Base-by-base conservation (phyloP, 2,888 invertebrate genomes). In the Cataglyphis livida region DNA sequence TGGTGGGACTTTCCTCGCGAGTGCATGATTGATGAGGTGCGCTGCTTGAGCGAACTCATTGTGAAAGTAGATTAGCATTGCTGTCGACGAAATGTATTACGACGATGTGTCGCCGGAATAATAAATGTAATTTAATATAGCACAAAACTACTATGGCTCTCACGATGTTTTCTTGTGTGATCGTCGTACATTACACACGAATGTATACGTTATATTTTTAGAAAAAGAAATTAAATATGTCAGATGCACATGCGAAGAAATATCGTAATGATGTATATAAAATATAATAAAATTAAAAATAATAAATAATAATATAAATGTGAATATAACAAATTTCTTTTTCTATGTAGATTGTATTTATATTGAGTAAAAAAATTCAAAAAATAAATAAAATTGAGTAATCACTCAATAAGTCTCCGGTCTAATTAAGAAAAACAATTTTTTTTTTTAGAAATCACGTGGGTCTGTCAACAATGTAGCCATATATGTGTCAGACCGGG, bases 41-140 rank as follows among this genome's bases (percentile, higher is more conserved):
- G 66, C 66, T 38, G 76, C 51, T 51, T 38, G 66, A 25, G 38
- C 38, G 38, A 66, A 76, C 41, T 76, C 25, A 76, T 76, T 38
- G 76, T 28, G 66, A 76, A 66, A 76, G 76, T 76, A 76, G 76
- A 76, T 76, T 76, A 68, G 76, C 68, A 25, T 76, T 54, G 25
- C 76, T 66, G 76, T 76, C 76, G 38, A 54, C 68, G 66, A 76
- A 68, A 76, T 76, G 51, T 76, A 76, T 76, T 48, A 38, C 66
- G 66, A n/a, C 38, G 38, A 38, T 68, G 51, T 66, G 66, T 76
- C 68, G 51, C 38, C 54, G 66, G 76, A 76, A 66, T 68, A 68
- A 76, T 54, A 68, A 76, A 76, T 76, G 76, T 38, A 66, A 76
- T 76, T 68, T 76, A 76, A 76, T 54, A 38, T 28, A 38, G 38